These are phyloP conservation scores for Rhamnusium bicolor DNA, from an alignment of 2,888 invertebrate genomes.

Conservation along the genomic window DNA sequence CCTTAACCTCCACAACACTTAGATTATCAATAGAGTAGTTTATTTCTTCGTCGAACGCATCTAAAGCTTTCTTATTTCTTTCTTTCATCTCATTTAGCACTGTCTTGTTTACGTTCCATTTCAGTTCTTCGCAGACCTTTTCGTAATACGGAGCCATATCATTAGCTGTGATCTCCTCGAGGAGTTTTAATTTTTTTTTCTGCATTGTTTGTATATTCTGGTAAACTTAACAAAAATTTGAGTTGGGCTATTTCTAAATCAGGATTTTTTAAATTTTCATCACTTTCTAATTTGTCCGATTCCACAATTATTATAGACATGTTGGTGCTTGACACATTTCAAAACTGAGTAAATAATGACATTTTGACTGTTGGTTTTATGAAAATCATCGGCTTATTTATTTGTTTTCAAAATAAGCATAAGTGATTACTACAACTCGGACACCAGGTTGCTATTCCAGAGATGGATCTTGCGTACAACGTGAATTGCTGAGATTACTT, in stretches of 20 bases:
- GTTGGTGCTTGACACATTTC: slow-evolving; percentile 13
- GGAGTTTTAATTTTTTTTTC: slow-evolving; percentile 69
- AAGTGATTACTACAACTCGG: too few relatives aligned
- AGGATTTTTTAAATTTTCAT: slow-evolving; percentile 51
- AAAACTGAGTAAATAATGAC: slow-evolving; percentile 9
- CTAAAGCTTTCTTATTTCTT: slow-evolving; percentile 56
- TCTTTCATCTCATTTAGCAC: slow-evolving; percentile 55
- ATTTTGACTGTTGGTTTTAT: neutral
- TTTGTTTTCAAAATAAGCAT: too few relatives aligned
- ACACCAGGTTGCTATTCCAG: too few relatives aligned
- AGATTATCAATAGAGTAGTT: slow-evolving; percentile 55
- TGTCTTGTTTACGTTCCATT: slow-evolving; percentile 71
- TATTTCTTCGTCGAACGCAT: slow-evolving; percentile 57
- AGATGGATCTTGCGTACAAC: too few relatives aligned
- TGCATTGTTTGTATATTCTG: slow-evolving; percentile 72
- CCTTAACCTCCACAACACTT: slow-evolving; percentile 55
- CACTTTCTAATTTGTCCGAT: slow-evolving; percentile 43
- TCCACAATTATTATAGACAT: slow-evolving; percentile 35
- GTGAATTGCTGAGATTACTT: too few relatives aligned
- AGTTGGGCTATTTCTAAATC: slow-evolving; percentile 72
- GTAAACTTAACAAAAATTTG: slow-evolving; percentile 73
- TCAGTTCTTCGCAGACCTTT: slow-evolving; percentile 70
- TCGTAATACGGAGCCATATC: slow-evolving; percentile 80
- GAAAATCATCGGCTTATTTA: neutral
- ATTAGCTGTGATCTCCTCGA: slow-evolving; percentile 72